Base-by-base conservation (phyloP, 2,888 invertebrate species). In the Falcaria lacertinaria region DNA sequence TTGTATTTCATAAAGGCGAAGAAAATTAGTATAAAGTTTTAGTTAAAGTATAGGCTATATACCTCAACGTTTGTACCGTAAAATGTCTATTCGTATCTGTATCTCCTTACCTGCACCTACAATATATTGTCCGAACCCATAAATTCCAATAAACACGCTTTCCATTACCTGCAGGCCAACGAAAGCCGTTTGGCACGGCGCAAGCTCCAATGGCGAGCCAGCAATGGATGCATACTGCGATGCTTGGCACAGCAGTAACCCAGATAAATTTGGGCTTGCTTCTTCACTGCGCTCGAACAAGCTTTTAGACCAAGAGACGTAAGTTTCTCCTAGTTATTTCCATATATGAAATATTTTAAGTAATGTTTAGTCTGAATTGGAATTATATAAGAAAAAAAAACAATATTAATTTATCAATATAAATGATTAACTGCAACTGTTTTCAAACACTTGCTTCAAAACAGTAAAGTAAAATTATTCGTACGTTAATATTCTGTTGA, bases 121-220 rank as follows among this genome's bases (percentile, higher is more conserved):
- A 7, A 11, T 28, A 2, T 11, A 28, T 2, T 28, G 11, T 28
- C 11, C 28, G 2, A 28, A 8, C 28, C 11, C 28, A 11, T 28
- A 28, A 1, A 28, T 28, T 28, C 3, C 28, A 11, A 28, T 28
- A 28, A 28, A 28, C 28, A 28, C 8, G 28, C 28, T 28, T 28
- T 63, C 17, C 54, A 54, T 65, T 60, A 32, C 54, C 44, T 54
- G 22, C 75, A 97, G 97, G 97, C 96, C 97, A 11, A 94, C 96
- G 61, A 98, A 98, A 83, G 93, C 96, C 35, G 93, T 97, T 25
- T 99, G 99, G 99, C 98, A 99, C 69, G 99, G 99, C 2, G 95
- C 98, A 4, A 93, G 94, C 65, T 90, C 93, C 11, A 92, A 92
- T 52, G 98, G 98, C 0, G 95, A 96, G 73, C 93, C 97, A 45